Evolutionary conservation across 1,140 invertebrate species (phyloP), one percentile per base, ranked within the genome.

Genomic region (Leptoteleia sp.): DNA sequence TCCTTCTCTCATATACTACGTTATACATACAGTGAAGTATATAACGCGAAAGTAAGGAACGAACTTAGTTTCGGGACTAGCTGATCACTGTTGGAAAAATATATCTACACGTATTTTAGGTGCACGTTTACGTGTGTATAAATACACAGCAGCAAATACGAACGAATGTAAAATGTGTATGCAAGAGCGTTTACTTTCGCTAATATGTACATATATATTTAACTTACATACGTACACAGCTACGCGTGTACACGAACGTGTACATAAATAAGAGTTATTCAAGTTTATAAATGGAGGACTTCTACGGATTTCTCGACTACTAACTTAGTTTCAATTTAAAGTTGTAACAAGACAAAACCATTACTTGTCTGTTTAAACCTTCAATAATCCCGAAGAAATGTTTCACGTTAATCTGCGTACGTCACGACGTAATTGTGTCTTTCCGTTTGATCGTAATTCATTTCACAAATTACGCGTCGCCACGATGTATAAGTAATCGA

Each of bases 321-420:
- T 79, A 79, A 79, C 62, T 72, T 68, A 68, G 48, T 73, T 73
- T 67, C 33, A 73, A 73, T 79, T 79, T 73, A 54, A 70, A 73
- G 62, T 70, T 73, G 47, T 54, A 73, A 73, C 62, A 72, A 72
- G 52, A 22, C 47, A 16, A 55, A 62, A 61, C 37, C 16, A 55
- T 45, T 61, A 40, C 45, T 61, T 61, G 64, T 52, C 50, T 52
- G 59, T 77, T 77, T 52, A 57, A 43, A 52, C 35, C 31, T 50
- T 43, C 48, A 38, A 61, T 55, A 71, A 67, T 57, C 37, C 27
- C 8, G 37, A 37, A 50, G 50, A 55, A 76, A 48, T 42, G 22
- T 42, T 65, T 25, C 27, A 59, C 25, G 54, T 42, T 50, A 35
- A 59, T 50, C 6, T 16, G 19, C 42, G 17, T 40, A 7, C 9